Conservation (phyloP, 53 echinoderm and acorn worm species). For the Temnopleurus reevesii region DNA sequence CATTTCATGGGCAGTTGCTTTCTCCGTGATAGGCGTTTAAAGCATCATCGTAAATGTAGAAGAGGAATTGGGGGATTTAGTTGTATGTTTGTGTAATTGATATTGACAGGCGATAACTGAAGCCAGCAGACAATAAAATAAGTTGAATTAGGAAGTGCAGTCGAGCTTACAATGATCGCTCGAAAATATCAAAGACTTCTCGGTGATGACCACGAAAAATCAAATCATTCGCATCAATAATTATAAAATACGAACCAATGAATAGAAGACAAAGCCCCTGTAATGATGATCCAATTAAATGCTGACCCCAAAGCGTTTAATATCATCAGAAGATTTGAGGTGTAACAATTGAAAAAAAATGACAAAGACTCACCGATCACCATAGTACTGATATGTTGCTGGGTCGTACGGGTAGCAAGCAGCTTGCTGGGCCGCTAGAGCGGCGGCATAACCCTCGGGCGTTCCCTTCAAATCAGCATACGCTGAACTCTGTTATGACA, state of each 20-base stretch:
- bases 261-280: not conserved
- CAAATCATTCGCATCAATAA: not conserved
- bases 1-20: slow-evolving; percentile 13
- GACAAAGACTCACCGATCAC: slow-evolving; percentile 78
- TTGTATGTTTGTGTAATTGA: slow-evolving; percentile 28
- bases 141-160: not conserved
- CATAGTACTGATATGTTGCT: slow-evolving; percentile 99
- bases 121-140: not conserved
- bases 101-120: slow-evolving; percentile 39
- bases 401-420: slow-evolving; percentile 98
- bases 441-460: slow-evolving; percentile 83
- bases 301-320: not conserved
- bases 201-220: not conserved
- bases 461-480: slow-evolving; percentile 77
- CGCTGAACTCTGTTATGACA: slow-evolving; percentile 35
- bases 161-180: not conserved
- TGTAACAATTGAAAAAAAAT: not conserved
- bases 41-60: not conserved
- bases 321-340: no score
- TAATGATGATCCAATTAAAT: not conserved
- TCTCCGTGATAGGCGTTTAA: not conserved
- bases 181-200: not conserved
- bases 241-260: not conserved
- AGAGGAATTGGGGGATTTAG: slow-evolving; percentile 1
- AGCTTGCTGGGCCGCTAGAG: slow-evolving; percentile 83